Percentiles rank a stretch among this genome's conserved stretches.
Conservation (phyloP, 2,113 vertebrate species). For the Lota lota region DNA sequence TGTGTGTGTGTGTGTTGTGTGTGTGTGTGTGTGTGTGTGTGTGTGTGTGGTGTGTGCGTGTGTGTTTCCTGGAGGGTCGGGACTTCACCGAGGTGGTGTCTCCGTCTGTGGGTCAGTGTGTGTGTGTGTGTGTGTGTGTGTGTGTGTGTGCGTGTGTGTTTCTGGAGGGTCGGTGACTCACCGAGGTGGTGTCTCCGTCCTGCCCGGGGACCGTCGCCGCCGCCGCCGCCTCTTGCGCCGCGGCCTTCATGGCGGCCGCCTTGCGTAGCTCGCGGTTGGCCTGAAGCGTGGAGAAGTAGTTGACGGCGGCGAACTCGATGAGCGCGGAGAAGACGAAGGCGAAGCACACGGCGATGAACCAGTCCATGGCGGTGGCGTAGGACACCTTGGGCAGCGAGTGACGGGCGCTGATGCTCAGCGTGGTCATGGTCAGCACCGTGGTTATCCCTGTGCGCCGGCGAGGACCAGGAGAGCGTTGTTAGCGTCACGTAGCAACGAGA, state of each 20-base stretch:
- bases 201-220: constrained; percentile 38
- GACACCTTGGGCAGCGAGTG: constrained; percentile 95
- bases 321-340: constrained; percentile 96
- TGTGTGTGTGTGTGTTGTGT: neutral
- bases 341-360: constrained; percentile 97
- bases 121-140: neutral
- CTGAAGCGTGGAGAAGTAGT: constrained; percentile 96
- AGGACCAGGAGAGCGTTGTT: too few species aligned
- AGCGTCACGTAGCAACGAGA: too few species aligned
- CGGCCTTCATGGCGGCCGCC: constrained; percentile 74
- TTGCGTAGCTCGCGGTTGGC: constrained; percentile 81
- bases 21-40: too few species aligned
- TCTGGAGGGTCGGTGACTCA: constrained; percentile 64
- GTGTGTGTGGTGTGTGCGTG: too few species aligned
- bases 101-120: too few species aligned
- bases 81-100: too few species aligned
- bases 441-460: constrained; percentile 81
- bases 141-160: neutral
- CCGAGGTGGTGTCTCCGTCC: constrained; percentile 80
- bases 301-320: constrained; percentile 97
- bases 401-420: constrained; percentile 91
- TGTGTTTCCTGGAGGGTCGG: neutral
- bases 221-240: constrained; percentile 71
- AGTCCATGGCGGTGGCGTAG: constrained; percentile 95
- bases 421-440: constrained; percentile 95